Evolutionary conservation across 2,113 vertebrate genomes (phyloP), one percentile per base, ranked within the genome.

Genomic region (Hyperopisus bebe): DNA sequence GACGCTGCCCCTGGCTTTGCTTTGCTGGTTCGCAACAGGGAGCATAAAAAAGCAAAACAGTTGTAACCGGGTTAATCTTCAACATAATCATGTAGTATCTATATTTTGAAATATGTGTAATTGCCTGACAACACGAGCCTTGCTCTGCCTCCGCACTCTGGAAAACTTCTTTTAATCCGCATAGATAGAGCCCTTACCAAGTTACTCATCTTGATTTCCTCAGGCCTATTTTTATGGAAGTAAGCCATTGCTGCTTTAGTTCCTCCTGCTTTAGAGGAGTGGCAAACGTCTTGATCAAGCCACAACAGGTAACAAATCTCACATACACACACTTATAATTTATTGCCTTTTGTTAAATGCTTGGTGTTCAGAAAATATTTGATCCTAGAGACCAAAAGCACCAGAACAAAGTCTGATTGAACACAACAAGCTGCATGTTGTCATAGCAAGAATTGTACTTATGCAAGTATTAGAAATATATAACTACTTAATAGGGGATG

Each of bases 81-180:
- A 31, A 15, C 85, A 87, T 87, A 24, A 47, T 84, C 82, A 84
- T n/a, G 82, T n/a, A 44, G 24, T 42, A 87, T 87, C 50, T 82
- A 39, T 62, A 46, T 39, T 83, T 55, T 84, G 53, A 82, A 89
- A 44, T 47, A 53, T 51, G 10, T 42, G 55, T 39, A 39, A 89
- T 55, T 87, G 85, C 47, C 50, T 55, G 31, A 47, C 50, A 87
- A 87, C 50, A 17, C 13, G 3, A 7, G 15, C 27, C 47, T 87
- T 21, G 87, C 58, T n/a, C 24, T n/a, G 74, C 27, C 66, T 51
- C n/a, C 5, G 8, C 31, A 21, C 48, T 55, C 70, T 82, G 88
- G 88, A 46, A 31, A 50, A 39, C 21, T 53, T 51, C 50, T 86
- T 53, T 55, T 53, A 31, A 55, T 53, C 85, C 77, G 19, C 39